A percentile compares a stretch with the other conserved stretches of the same genome.
Evolutionary conservation across 2,888 invertebrate species (phyloP).

Genomic region (Chalcosyrphus nemorum): DNA sequence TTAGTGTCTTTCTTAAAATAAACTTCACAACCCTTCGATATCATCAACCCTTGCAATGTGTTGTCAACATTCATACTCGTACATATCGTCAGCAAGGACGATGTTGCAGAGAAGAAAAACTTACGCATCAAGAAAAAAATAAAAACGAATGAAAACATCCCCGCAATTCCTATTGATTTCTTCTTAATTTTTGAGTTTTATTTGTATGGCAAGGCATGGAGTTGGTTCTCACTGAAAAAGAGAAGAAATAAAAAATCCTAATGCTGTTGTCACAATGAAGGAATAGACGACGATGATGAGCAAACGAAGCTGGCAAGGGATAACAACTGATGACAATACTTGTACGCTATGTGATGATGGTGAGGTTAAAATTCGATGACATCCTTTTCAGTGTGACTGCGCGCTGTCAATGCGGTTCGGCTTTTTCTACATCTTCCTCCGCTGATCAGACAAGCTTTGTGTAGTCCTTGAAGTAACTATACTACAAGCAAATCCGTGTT

Average conservation of each 20-base stretch:
- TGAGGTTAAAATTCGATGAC: conserved; percentile 66
- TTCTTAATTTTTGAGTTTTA: conserved; percentile 69
- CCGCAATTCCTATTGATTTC: conserved; percentile 70
- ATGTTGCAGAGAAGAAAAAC: conserved; percentile 29
- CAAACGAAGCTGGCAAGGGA: conserved; percentile 55
- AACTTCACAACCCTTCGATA: conserved; percentile 60
- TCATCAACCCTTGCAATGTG: conserved; percentile 57
- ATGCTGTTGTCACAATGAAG: conserved; percentile 52
- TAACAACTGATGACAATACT: conserved; percentile 62
- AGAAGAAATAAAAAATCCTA: conserved; percentile 35
- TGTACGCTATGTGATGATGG: conserved; percentile 21
- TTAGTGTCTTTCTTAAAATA: conserved; percentile 59
- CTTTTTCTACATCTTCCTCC: neutral
- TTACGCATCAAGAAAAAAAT: conserved; percentile 59
- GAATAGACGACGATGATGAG: conserved; percentile 29
- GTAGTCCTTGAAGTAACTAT: conserved; percentile 42
- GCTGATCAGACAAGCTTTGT: conserved; percentile 58
- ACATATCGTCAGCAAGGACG: conserved; percentile 38
- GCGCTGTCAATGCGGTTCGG: conserved; percentile 55
- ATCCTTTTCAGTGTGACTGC: conserved; percentile 66
- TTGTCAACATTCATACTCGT: conserved; percentile 69
- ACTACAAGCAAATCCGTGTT: conserved; percentile 60
- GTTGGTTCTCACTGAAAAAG: neutral
- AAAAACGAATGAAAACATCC: conserved; percentile 59
- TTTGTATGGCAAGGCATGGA: conserved; percentile 3